Evolutionary conservation across 2,797 vertebrate genomes (phyloP), one percentile per base, ranked within the genome.

Genomic region (Pogonophryne albipinna): DNA sequence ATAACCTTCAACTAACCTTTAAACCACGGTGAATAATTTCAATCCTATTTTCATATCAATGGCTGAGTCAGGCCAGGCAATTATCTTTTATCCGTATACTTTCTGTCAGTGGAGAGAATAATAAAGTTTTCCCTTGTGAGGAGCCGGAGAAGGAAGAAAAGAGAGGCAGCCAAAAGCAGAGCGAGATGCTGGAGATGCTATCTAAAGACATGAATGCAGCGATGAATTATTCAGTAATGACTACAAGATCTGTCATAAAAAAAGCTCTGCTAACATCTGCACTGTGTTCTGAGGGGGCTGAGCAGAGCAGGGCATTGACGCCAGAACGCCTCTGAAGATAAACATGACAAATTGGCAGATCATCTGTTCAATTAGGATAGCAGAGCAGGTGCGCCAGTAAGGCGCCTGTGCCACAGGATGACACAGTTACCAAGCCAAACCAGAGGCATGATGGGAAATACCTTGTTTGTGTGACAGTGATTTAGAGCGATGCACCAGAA

Each of bases 1-100:
- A 96, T 97, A 97, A 98, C 97, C 96, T 98, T 97, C 96, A 96
- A 96, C 96, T 97, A 97, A 98, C 97, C 97, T 98, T 98, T 97
- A 97, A 97, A 97, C 95, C 84, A 84, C 91, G 87, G 95, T 95
- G 96, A 97, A 97, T 98, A 96, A 97, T 98, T 97, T 95, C 96
- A 96, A 95, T 94, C 96, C 96, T 94, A 98, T 98, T 98, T 98
- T 98, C 96, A 97, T 98, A 97, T 97, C 97, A 97, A 98, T 97
- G 94, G 95, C 93, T 94, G 94, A 97, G 96, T 97, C 96, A 95
- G 97, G 95, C 94, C 95, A 96, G 95, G 96, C 96, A 98, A 97
- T 98, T 97, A 98, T 97, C 96, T 97, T 98, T 97, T 96, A 97
- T 97, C 96, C 95, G 90, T 96, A 95, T 94, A 95, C 95, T 96